These are phyloP conservation scores for Chromobotia macracanthus DNA, from an alignment of 2,797 vertebrate genomes.

Conservation along the genomic window DNA sequence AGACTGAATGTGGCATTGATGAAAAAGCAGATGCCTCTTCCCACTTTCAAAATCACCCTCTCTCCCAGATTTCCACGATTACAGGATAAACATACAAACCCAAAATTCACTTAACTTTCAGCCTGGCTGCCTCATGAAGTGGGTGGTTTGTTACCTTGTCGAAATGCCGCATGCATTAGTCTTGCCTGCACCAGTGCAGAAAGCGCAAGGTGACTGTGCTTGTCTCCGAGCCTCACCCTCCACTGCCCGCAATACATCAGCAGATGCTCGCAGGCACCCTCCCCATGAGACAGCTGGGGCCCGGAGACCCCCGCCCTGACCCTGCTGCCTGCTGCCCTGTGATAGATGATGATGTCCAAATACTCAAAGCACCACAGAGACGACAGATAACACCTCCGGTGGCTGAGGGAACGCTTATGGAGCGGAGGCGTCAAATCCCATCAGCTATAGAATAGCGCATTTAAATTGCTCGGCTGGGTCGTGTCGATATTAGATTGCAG, in stretches of 20 bases:
- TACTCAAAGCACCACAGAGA: slow-evolving; percentile 42
- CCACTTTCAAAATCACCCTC: background rate
- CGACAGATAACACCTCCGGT: slow-evolving; percentile 44
- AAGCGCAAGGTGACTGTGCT: slow-evolving; percentile 50
- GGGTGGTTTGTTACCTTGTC: slow-evolving; percentile 41
- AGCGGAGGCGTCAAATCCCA: slow-evolving; percentile 43
- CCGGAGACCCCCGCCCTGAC: slow-evolving; percentile 31
- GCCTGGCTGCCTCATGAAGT: slow-evolving; percentile 3
- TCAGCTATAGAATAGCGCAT: slow-evolving; percentile 47
- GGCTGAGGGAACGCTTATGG: slow-evolving; percentile 41
- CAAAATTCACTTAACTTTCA: slow-evolving; percentile 1
- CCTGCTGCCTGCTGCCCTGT: slow-evolving; percentile 42
- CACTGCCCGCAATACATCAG: slow-evolving; percentile 47
- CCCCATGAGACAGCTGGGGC: slow-evolving; percentile 41
- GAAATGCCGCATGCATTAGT: slow-evolving; percentile 45
- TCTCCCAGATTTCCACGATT: background rate
- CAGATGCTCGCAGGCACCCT: slow-evolving; percentile 30
- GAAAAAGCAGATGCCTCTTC: background rate
- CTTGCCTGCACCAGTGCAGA: slow-evolving; percentile 17
- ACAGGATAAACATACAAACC: slow-evolving; percentile 21
- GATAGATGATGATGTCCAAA: slow-evolving; percentile 58
- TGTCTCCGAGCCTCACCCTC: slow-evolving; percentile 42
- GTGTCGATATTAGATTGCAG: slow-evolving; percentile 45
- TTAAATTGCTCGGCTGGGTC: slow-evolving; percentile 47
- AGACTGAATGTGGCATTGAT: background rate